phyloP scores from a whole-genome alignment of 64 coral and sea anemone species.

The Porites lutea region DNA sequence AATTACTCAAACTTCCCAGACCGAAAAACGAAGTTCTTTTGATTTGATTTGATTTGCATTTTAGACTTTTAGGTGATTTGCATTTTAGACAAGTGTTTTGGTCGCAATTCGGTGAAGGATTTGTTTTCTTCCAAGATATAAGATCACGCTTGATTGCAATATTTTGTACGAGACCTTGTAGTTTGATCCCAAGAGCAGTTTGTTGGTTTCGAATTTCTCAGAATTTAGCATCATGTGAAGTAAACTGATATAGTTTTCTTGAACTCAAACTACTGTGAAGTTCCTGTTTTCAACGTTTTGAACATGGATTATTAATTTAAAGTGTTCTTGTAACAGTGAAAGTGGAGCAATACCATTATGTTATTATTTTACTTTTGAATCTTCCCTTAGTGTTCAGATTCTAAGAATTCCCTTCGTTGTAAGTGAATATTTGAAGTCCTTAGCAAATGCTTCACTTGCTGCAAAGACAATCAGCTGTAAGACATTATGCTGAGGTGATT shows the following conservation, averaged over 20 bases:
- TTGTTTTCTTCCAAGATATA: slow-evolving; percentile 39
- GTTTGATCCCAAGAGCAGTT: background rate
- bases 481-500: background rate
- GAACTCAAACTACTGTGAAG: too few relatives aligned
- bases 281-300: background rate
- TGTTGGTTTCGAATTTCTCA: slow-evolving; percentile 23
- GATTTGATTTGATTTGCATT: slow-evolving; percentile 44
- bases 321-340: background rate
- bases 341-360: background rate
- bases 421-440: slow-evolving; percentile 1
- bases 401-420: slow-evolving; percentile 22
- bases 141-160: slow-evolving; percentile 11
- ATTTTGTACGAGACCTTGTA: slow-evolving; percentile 28
- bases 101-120: slow-evolving; percentile 29
- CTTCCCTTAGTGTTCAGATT: background rate
- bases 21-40: slow-evolving; percentile 5
- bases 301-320: background rate
- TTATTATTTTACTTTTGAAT: slow-evolving; percentile 11
- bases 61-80: slow-evolving; percentile 13
- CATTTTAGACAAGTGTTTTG: slow-evolving; percentile 42
- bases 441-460: background rate
- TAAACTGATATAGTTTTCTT: background rate
- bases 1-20: background rate
- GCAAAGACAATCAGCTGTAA: background rate
- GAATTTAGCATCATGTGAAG: background rate